These are phyloP conservation scores for Dryobota labecula DNA, from an alignment of 2,888 invertebrate genomes.

Conservation along the genomic window DNA sequence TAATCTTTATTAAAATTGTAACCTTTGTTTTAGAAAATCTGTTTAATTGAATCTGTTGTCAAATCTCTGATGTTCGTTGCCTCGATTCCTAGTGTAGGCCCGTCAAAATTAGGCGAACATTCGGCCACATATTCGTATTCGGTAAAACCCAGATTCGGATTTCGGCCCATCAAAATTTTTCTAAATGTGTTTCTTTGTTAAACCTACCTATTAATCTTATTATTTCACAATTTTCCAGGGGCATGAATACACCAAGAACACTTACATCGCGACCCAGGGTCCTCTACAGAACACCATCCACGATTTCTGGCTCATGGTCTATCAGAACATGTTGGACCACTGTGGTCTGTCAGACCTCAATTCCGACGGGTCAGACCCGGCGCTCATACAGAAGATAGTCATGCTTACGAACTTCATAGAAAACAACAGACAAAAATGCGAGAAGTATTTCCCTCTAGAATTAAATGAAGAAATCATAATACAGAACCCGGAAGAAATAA, in stretches of 20 bases:
- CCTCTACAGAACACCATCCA: slow-evolving; percentile 96
- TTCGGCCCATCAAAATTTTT: no score
- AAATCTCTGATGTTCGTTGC: no score
- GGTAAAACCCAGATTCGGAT: no score
- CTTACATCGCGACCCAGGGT: slow-evolving; percentile 98
- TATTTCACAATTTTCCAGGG: slow-evolving; percentile 91
- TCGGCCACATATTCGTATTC: no score
- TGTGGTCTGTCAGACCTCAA: slow-evolving; percentile 51
- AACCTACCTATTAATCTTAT: background rate
- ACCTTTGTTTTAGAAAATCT: no score
- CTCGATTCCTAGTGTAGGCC: no score
- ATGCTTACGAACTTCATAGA: slow-evolving; percentile 98
- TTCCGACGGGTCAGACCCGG: slow-evolving; percentile 60
- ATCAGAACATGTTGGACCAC: slow-evolving; percentile 86
- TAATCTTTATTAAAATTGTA: no score
- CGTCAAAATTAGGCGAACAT: no score
- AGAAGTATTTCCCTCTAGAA: slow-evolving; percentile 95
- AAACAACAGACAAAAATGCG: slow-evolving; percentile 96
- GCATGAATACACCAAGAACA: slow-evolving; percentile 95
- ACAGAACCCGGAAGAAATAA: slow-evolving; percentile 64
- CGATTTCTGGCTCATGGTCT: slow-evolving; percentile 97
- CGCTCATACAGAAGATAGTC: slow-evolving; percentile 92
- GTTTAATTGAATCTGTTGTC: no score
- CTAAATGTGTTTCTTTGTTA: background rate
- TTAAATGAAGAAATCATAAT: slow-evolving; percentile 84